A percentile compares a stretch with the other conserved stretches of the same genome.
phyloP scores from a whole-genome alignment of 2,888 invertebrate species.

The Lissonota sp. region DNA sequence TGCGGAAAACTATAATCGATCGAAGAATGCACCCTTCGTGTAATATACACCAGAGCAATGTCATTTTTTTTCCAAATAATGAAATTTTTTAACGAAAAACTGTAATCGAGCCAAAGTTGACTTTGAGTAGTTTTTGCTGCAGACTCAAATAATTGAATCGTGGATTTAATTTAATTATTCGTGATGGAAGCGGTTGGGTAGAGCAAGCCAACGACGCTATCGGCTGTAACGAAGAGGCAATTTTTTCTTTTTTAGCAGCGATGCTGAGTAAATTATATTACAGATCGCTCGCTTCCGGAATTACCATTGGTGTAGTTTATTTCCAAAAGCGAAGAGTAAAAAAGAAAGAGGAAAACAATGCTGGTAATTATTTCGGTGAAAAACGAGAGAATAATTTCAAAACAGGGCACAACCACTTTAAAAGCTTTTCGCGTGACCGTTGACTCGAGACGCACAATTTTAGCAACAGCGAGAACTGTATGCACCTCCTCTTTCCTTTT shows the following conservation, averaged over 20 bases:
- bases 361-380: too few species aligned
- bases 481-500: neutral
- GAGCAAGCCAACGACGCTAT: neutral
- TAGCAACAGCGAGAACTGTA: slow-evolving; percentile 58
- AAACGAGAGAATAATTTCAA: neutral
- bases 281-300: slow-evolving; percentile 24
- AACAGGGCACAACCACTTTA: slow-evolving; percentile 72
- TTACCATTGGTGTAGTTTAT: neutral
- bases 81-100: too few species aligned
- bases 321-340: slow-evolving; percentile 11
- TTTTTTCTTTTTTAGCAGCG: slow-evolving; percentile 5
- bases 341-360: slow-evolving; percentile 2
- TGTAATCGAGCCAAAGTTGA: too few species aligned
- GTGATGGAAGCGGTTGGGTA: too few species aligned
- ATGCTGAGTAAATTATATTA: slow-evolving; percentile 43
- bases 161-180: too few species aligned
- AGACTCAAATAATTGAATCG: too few species aligned
- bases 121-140: too few species aligned
- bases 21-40: neutral
- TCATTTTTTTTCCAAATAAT: too few species aligned
- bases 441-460: slow-evolving; percentile 56
- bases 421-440: slow-evolving; percentile 69
- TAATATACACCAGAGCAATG: too few species aligned
- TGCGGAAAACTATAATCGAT: neutral
- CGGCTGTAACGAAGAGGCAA: neutral